A percentile compares a stretch with the other conserved stretches of the same genome.
phyloP scores from a whole-genome alignment of 2,797 vertebrate genomes.

The Epinephelus coioides region DNA sequence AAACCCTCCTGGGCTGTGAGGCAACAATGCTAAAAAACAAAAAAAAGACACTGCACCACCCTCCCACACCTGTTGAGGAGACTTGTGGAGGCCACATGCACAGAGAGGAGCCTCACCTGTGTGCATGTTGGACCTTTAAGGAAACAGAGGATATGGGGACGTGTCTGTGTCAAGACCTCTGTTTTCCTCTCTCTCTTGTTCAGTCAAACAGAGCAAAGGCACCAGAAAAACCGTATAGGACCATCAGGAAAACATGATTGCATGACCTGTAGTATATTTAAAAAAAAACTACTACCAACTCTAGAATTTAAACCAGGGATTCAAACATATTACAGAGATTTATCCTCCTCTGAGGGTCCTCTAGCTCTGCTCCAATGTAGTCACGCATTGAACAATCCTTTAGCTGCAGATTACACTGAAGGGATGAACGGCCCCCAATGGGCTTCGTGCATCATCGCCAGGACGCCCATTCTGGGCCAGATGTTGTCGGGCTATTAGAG shows the following conservation, averaged over 20 bases:
- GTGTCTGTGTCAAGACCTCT: neutral
- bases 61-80: slow-evolving; percentile 16
- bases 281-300: neutral
- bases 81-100: neutral
- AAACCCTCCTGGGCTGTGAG: too few relatives aligned
- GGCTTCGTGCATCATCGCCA: slow-evolving; percentile 44
- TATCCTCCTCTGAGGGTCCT: slow-evolving; percentile 30
- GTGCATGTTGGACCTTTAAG: neutral
- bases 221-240: neutral
- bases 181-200: neutral
- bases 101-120: neutral
- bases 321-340: slow-evolving; percentile 53
- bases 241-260: neutral
- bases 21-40: too few relatives aligned
- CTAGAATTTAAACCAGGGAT: slow-evolving; percentile 18
- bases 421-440: slow-evolving; percentile 50
- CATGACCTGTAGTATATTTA: neutral
- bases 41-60: too few relatives aligned
- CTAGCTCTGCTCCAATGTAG: slow-evolving; percentile 13
- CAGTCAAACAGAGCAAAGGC: neutral
- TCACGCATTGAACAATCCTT: slow-evolving; percentile 56
- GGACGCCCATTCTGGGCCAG: slow-evolving; percentile 58
- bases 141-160: neutral
- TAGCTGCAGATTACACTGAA: slow-evolving; percentile 58
- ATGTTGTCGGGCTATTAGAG: slow-evolving; percentile 61